phyloP scores from a whole-genome alignment of 2,888 invertebrate species.

The Lasioglossum morio region DNA sequence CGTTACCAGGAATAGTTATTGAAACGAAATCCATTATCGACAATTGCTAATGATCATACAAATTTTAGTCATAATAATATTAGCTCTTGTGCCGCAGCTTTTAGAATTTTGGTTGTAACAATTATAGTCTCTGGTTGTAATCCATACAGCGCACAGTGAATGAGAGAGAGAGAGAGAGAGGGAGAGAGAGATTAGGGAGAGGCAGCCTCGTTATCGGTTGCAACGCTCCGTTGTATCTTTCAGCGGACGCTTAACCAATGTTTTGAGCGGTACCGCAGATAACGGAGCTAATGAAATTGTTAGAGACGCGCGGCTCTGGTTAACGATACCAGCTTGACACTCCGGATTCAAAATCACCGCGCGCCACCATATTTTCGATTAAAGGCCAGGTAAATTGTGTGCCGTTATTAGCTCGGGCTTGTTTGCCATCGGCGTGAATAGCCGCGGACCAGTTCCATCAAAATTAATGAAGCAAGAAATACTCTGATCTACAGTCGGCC shows the following conservation, averaged over 20 bases:
- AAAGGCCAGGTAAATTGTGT: neutral
- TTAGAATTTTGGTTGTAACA: neutral
- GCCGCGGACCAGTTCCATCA: neutral
- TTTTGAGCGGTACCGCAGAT: constrained; percentile 45
- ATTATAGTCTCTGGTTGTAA: constrained; percentile 13
- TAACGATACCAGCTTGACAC: constrained; percentile 21
- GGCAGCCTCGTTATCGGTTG: constrained; percentile 55
- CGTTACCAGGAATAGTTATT: too few species aligned
- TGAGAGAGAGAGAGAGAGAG: constrained; percentile 2
- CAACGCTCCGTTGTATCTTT: constrained; percentile 50
- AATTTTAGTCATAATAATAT: neutral
- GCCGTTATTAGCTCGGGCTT: neutral
- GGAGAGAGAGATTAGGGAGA: neutral
- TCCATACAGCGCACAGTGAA: neutral
- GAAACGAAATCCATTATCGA: too few species aligned
- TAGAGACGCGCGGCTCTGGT: constrained; percentile 10
- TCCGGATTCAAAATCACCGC: neutral
- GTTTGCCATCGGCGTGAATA: neutral
- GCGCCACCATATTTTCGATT: neutral
- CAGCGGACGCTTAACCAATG: constrained; percentile 64
- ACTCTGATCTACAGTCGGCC: neutral
- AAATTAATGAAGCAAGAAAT: neutral
- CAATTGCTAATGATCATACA: too few species aligned
- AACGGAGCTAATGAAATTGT: constrained; percentile 47
- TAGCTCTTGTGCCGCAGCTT: neutral